Evolutionary conservation across 1,140 invertebrate species (phyloP).

Genomic region (Lineus longissimus): DNA sequence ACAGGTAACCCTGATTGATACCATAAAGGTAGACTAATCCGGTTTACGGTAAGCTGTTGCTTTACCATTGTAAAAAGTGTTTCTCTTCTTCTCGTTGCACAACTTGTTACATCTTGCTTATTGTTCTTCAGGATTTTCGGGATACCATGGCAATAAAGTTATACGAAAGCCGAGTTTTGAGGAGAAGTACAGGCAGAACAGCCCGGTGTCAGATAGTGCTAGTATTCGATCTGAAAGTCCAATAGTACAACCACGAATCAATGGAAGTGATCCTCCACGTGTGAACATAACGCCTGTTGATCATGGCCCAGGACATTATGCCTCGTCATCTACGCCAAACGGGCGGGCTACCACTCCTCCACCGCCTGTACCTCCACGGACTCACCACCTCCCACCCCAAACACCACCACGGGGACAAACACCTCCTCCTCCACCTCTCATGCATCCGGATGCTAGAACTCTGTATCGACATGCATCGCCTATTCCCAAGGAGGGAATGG

Average conservation of each 20-base stretch:
- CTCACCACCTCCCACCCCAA: slow-evolving; percentile 25
- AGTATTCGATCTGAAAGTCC: slow-evolving; percentile 86
- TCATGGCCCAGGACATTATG: too few species aligned
- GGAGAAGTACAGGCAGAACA: slow-evolving; percentile 56
- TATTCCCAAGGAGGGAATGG: background rate
- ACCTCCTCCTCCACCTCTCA: slow-evolving; percentile 26
- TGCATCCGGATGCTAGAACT: slow-evolving; percentile 12
- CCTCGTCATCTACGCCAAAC: too few species aligned
- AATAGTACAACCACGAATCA: slow-evolving; percentile 37
- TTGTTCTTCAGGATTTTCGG: slow-evolving; percentile 54
- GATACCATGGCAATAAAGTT: slow-evolving; percentile 66
- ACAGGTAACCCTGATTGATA: background rate
- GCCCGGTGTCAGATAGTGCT: slow-evolving; percentile 80
- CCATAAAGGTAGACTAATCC: background rate
- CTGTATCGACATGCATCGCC: slow-evolving; percentile 14
- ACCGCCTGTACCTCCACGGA: slow-evolving; percentile 67
- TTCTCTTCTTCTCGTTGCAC: too few species aligned
- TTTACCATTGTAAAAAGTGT: background rate
- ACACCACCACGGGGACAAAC: slow-evolving; percentile 32
- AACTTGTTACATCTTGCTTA: too few species aligned
- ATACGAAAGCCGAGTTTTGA: slow-evolving; percentile 83
- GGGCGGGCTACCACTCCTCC: slow-evolving; percentile 44
- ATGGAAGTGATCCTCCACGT: too few species aligned
- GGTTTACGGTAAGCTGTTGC: background rate
- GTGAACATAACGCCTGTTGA: too few species aligned